A percentile compares a stretch with the other conserved stretches of the same genome.
These are phyloP conservation scores for Oryzias melastigma DNA, from an alignment of 2,113 vertebrate genomes.

Conservation along the genomic window DNA sequence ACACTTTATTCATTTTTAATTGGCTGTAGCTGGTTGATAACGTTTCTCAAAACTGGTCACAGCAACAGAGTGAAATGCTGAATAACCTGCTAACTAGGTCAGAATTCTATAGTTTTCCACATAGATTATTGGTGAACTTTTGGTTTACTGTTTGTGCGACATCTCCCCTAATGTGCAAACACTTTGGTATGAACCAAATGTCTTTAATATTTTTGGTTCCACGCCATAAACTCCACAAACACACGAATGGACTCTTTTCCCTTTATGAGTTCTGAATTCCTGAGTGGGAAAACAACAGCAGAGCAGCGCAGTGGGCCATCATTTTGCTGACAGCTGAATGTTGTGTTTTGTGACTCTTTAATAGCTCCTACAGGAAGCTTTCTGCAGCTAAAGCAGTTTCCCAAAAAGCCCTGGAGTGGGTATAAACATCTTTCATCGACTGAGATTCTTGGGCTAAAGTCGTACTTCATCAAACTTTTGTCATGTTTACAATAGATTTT, in stretches of 20 bases:
- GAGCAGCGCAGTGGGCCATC: slow-evolving; percentile 13
- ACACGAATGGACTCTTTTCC: not conserved
- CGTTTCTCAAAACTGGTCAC: no score
- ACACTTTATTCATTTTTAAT: no score
- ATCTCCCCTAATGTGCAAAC: no score
- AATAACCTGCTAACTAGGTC: no score
- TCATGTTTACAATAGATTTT: not conserved
- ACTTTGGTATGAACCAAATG: no score
- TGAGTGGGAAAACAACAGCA: slow-evolving; percentile 12
- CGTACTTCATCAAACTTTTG: slow-evolving; percentile 4
- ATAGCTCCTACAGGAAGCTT: slow-evolving; percentile 18
- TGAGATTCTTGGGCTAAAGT: slow-evolving; percentile 2
- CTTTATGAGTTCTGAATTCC: not conserved
- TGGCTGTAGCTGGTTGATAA: no score
- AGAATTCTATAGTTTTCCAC: no score
- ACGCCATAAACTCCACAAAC: no score
- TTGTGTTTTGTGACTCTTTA: slow-evolving; percentile 23
- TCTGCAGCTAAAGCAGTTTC: slow-evolving; percentile 17
- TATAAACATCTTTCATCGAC: slow-evolving; percentile 9
- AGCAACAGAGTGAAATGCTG: no score
- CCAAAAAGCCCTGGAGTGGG: slow-evolving; percentile 14
- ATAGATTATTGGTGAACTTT: no score
- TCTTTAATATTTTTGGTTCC: no score
- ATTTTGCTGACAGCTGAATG: slow-evolving; percentile 22
- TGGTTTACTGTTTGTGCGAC: no score